Percentiles rank a stretch among this genome's conserved stretches.
phyloP scores from a whole-genome alignment of 2,113 vertebrate species.

The Heliornis fulica region DNA sequence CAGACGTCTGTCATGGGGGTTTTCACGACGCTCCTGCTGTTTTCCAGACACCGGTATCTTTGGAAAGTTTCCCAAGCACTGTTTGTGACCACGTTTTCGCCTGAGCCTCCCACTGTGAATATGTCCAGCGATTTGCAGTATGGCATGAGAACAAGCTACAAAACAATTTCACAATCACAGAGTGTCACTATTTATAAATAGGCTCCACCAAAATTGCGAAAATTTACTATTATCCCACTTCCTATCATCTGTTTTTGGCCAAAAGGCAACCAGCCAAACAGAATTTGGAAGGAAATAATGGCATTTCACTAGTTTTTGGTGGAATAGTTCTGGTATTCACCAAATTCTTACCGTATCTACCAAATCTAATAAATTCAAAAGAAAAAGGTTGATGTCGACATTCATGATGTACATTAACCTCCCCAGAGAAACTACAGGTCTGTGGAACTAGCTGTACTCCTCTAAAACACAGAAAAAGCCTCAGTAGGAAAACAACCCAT shows the following conservation, averaged over 20 bases:
- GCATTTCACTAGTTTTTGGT: not conserved
- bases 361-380: not conserved
- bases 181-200: not conserved
- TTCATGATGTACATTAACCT: not conserved
- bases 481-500: not conserved
- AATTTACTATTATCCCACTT: not conserved
- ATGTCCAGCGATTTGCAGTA: constrained; percentile 94
- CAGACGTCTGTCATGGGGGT: constrained; percentile 93
- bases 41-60: constrained; percentile 93
- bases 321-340: not conserved
- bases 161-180: not conserved
- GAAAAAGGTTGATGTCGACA: not conserved
- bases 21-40: constrained; percentile 90
- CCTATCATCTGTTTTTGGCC: not conserved
- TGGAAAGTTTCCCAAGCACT: constrained; percentile 92
- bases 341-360: not conserved
- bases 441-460: not conserved
- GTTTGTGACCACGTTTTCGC: constrained; percentile 78
- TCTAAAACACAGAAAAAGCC: not conserved
- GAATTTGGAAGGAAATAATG: not conserved
- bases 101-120: constrained; percentile 84
- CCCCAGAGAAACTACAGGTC: not conserved
- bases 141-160: constrained; percentile 93
- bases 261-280: not conserved
- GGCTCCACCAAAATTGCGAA: not conserved